Conservation (phyloP, 2,888 invertebrate species). For the Apotomis betuletana region DNA sequence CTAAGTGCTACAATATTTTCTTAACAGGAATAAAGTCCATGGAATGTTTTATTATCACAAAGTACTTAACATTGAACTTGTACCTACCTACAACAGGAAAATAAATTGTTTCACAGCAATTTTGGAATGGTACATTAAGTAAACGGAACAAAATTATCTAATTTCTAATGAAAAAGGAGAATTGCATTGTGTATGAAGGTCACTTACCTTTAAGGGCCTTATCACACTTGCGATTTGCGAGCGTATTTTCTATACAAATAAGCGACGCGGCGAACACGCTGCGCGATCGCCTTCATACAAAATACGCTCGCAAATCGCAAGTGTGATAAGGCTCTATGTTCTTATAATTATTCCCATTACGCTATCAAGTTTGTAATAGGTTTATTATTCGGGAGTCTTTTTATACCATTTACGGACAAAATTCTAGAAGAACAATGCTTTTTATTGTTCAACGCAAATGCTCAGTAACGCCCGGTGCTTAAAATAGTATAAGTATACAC, state of each 20-base stretch:
- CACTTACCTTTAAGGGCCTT: background rate
- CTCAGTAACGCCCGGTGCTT: too few species aligned
- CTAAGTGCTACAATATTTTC: conserved; percentile 20
- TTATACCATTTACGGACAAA: too few species aligned
- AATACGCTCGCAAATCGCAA: too few species aligned
- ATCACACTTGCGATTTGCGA: too few species aligned
- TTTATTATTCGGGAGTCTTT: too few species aligned
- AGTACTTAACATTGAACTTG: conserved; percentile 18
- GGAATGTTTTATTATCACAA: conserved; percentile 41
- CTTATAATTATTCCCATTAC: too few species aligned
- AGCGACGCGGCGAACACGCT: too few species aligned
- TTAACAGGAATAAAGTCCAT: conserved; percentile 26
- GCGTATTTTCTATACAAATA: too few species aligned
- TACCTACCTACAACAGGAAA: background rate
- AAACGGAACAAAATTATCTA: background rate
- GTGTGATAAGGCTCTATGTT: too few species aligned
- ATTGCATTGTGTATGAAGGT: background rate
- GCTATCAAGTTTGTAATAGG: too few species aligned
- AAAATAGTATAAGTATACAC: too few species aligned
- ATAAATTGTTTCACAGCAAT: conserved; percentile 26
- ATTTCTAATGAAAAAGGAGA: background rate
- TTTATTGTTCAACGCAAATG: conserved; percentile 25
- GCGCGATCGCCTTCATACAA: too few species aligned
- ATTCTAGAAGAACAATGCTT: conserved; percentile 20
- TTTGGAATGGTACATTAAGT: conserved; percentile 22